Conservation (phyloP, 37 sponge, comb jelly and placozoan species). For the Spongia lamella region DNA sequence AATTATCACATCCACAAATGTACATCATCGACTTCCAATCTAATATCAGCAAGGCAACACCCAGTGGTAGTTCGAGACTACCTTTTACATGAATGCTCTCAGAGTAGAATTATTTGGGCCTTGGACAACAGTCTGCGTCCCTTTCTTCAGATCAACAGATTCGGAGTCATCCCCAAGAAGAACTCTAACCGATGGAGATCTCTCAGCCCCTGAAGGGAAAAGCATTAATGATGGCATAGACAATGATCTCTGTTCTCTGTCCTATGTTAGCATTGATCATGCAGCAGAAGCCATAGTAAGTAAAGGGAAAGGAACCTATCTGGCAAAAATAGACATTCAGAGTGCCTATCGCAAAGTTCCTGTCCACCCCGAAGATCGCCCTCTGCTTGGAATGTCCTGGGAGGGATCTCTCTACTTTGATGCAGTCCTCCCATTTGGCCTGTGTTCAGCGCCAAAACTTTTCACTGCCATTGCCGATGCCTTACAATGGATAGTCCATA, state of each 20-base stretch:
- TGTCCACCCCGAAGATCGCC: slow-evolving; percentile 17
- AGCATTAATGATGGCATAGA: slow-evolving; percentile 31
- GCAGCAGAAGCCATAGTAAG: not conserved
- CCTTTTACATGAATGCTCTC: not conserved
- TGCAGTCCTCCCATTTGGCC: slow-evolving; percentile 7
- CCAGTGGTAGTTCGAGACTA: slow-evolving; percentile 7
- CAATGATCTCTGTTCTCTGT: slow-evolving; percentile 6
- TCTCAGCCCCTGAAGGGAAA: slow-evolving; percentile 4
- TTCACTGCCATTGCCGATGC: slow-evolving; percentile 15
- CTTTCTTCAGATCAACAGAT: slow-evolving; percentile 6
- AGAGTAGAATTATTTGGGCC: slow-evolving; percentile 4
- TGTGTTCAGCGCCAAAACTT: slow-evolving; percentile 23
- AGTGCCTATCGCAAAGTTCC: slow-evolving; percentile 15
- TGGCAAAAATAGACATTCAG: slow-evolving; percentile 22
- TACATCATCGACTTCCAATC: not conserved
- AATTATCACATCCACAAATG: not conserved
- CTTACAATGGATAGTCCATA: not conserved
- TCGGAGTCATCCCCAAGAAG: slow-evolving; percentile 25
- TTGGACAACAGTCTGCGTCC: not conserved
- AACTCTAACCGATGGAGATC: slow-evolving; percentile 23
- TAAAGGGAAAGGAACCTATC: not conserved
- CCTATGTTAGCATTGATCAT: not conserved
- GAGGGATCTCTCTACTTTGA: slow-evolving; percentile 9
- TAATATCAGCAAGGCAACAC: not conserved
- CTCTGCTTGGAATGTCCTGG: slow-evolving; percentile 23